Evolutionary conservation across 2,113 vertebrate genomes (phyloP), one percentile per base, ranked within the genome.

Genomic region (Bettongia penicillata): DNA sequence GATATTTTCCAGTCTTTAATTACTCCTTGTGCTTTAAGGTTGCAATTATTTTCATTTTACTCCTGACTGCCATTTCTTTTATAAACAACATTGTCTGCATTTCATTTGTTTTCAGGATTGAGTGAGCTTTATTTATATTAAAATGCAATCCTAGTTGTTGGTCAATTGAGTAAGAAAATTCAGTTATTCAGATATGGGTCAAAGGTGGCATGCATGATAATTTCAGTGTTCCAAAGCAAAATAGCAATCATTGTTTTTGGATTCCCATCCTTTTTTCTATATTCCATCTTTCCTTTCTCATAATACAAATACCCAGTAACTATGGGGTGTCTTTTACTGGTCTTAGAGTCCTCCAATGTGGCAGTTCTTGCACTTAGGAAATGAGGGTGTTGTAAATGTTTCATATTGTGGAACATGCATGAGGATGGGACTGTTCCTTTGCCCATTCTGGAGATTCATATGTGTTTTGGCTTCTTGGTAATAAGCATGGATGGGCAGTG

Each of bases 1-100:
- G 26, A 31, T 53, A 89, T 55, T 89, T 51, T 91, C 37, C 94
- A 96, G 50, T 24, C 55, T n/a, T 8, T 93, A 93, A 90, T 94
- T 68, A 31, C 9, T 92, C 53, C 31, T 92, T 53, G 68, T 84
- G 68, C 19, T 84, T 84, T 43, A 84, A 84, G 68, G 19, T 84
- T 84, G 37, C 68, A 84, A 84, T 84, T 84, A 84, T 84, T 84
- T 84, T 84, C 68, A 84, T 84, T 84, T 43, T 84, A 84, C n/a
- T 84, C 37, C n/a, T 84, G n/a, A 84, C 68, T 84, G 68, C 16
- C n/a, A 84, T 84, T 84, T 84, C 37, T 84, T 84, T 84, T 84
- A 84, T 84, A 84, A 84, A 84, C 68, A 84, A 43, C 22, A 19
- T 43, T 84, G 68, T 84, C 68, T 84, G n/a, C 68, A 84, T 22